Percentiles rank a stretch among this genome's conserved stretches.
These are phyloP conservation scores for Poecilia gillii DNA, from an alignment of 2,797 vertebrate species.

Conservation along the genomic window DNA sequence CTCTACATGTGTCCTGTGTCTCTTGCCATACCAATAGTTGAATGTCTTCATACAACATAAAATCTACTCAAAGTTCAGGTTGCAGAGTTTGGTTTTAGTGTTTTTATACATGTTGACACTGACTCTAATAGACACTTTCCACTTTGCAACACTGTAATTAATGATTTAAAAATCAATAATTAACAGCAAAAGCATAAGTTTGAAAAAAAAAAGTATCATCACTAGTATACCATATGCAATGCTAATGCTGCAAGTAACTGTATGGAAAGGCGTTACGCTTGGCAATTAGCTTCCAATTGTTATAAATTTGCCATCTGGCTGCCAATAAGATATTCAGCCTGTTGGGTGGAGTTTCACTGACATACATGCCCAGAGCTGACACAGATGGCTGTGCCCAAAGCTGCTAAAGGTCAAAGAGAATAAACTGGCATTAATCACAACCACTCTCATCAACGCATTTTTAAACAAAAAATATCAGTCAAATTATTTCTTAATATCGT, in stretches of 20 bases:
- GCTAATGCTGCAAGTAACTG: neutral
- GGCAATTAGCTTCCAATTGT: neutral
- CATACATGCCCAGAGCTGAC: neutral
- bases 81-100: neutral
- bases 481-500: neutral
- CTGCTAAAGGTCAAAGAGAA: neutral
- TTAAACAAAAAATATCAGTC: neutral
- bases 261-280: neutral
- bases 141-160: constrained; percentile 39
- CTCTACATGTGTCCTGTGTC: neutral
- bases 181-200: constrained; percentile 17
- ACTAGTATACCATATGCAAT: neutral
- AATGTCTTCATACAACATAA: neutral
- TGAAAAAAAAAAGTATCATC: neutral
- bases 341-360: neutral
- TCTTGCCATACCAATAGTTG: neutral
- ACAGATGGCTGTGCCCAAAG: neutral
- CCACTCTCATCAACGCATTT: neutral
- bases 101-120: constrained; percentile 20
- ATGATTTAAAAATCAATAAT: constrained; percentile 61
- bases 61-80: neutral
- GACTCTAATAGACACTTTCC: constrained; percentile 44
- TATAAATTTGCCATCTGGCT: neutral
- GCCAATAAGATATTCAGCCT: constrained; percentile 1
- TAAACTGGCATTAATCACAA: neutral